Conservation (phyloP, 2,113 vertebrate genomes). For the Cercocebus atys region DNA sequence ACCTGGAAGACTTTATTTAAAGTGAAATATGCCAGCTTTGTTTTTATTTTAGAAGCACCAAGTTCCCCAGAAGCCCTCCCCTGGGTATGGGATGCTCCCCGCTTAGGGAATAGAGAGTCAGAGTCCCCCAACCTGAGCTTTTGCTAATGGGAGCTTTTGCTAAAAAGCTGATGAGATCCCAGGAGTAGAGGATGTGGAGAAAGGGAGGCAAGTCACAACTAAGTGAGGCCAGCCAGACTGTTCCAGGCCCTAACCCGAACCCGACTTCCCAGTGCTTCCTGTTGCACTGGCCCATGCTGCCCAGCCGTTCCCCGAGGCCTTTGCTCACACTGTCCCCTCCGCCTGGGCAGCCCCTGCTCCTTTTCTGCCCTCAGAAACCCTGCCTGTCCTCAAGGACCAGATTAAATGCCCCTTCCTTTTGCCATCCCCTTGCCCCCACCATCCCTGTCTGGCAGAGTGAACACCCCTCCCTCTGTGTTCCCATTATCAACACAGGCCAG, state of each 20-base stretch:
- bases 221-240: neutral
- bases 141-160: neutral
- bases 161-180: neutral
- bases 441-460: neutral
- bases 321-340: neutral
- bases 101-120: neutral
- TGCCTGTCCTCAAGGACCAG: neutral
- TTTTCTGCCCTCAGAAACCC: neutral
- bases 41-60: slow-evolving; percentile 2
- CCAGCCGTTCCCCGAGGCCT: neutral
- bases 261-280: neutral
- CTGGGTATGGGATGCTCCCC: neutral
- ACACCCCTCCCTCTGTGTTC: neutral
- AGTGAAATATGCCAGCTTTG: neutral
- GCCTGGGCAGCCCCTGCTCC: neutral
- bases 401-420: neutral
- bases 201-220: neutral
- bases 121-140: neutral
- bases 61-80: neutral
- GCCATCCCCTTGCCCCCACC: neutral
- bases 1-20: neutral
- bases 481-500: neutral
- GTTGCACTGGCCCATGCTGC: neutral
- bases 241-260: too few relatives aligned
- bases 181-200: accelerated